These are phyloP conservation scores for Stichopus chloronotus DNA, from an alignment of 35 echinoderm and acorn worm species.

Conservation along the genomic window DNA sequence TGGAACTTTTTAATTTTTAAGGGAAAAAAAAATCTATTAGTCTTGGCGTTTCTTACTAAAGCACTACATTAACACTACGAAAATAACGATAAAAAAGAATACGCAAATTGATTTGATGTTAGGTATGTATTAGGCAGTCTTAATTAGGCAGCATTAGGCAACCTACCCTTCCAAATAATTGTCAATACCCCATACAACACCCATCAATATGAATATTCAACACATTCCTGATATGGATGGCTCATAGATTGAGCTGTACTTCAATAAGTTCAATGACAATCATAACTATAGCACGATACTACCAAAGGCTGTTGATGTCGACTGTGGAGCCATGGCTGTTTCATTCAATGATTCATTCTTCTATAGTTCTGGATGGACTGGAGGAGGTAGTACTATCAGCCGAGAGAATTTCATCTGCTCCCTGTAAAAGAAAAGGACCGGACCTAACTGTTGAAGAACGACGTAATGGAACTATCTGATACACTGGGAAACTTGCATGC, in stretches of 20 bases:
- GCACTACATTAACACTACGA: constrained; percentile 60
- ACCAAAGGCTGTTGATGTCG: neutral
- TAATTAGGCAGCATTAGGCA: constrained; percentile 9
- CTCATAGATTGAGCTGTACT: too few species aligned
- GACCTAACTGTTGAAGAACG: constrained; percentile 18
- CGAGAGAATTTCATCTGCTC: neutral
- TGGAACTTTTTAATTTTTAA: constrained; percentile 39
- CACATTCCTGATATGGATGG: neutral
- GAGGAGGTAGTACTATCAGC: constrained; percentile 47
- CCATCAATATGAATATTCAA: constrained; percentile 49
- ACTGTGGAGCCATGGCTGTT: neutral
- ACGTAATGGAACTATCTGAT: neutral
- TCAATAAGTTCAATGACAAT: too few species aligned
- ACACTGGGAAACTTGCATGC: constrained; percentile 16
- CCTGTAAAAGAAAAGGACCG: constrained; percentile 37
- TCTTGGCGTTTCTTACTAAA: constrained; percentile 39
- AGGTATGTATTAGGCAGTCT: constrained; percentile 16
- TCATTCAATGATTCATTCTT: constrained; percentile 49
- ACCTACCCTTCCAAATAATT: constrained; percentile 50
- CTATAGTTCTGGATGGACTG: constrained; percentile 24
- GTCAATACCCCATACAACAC: neutral
- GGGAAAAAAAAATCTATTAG: constrained; percentile 36
- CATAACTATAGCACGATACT: neutral
- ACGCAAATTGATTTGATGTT: constrained; percentile 20
- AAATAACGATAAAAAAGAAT: constrained; percentile 45